phyloP scores from a whole-genome alignment of 1,140 invertebrate species.

The Lycorma delicatula region DNA sequence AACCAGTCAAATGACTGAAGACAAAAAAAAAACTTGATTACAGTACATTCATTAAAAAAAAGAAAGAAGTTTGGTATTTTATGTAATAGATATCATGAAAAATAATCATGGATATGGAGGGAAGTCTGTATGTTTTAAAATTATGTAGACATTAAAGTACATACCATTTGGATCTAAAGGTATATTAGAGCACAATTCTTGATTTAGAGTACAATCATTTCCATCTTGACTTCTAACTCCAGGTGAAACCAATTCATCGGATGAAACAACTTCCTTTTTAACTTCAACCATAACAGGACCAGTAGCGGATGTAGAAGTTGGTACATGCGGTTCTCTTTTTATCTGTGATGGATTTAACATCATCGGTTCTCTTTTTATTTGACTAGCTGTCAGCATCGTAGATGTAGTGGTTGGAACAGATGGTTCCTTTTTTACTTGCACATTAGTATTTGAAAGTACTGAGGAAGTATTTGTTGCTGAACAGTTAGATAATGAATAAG shows the following conservation, averaged over 20 bases:
- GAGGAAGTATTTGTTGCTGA: constrained; percentile 22
- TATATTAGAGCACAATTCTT: background rate
- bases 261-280: constrained; percentile 44
- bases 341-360: constrained; percentile 4
- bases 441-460: constrained; percentile 15
- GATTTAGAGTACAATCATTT: background rate
- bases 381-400: background rate
- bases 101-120: background rate
- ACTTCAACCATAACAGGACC: constrained; percentile 30
- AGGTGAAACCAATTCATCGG: constrained; percentile 43
- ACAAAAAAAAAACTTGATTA: too few relatives aligned
- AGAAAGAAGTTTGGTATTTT: too few relatives aligned
- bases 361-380: background rate
- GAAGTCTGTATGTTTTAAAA: too few relatives aligned
- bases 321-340: constrained; percentile 9
- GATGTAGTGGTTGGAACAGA: background rate
- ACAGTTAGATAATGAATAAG: too few relatives aligned
- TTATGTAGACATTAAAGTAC: too few relatives aligned
- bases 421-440: constrained; percentile 12
- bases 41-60: too few relatives aligned
- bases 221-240: constrained; percentile 15
- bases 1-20: too few relatives aligned
- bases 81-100: too few relatives aligned
- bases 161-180: constrained; percentile 11
- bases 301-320: constrained; percentile 8